Evolutionary conservation across 1,140 invertebrate species (phyloP), one percentile per base, ranked within the genome.

Genomic region (Anadara kagoshimensis): DNA sequence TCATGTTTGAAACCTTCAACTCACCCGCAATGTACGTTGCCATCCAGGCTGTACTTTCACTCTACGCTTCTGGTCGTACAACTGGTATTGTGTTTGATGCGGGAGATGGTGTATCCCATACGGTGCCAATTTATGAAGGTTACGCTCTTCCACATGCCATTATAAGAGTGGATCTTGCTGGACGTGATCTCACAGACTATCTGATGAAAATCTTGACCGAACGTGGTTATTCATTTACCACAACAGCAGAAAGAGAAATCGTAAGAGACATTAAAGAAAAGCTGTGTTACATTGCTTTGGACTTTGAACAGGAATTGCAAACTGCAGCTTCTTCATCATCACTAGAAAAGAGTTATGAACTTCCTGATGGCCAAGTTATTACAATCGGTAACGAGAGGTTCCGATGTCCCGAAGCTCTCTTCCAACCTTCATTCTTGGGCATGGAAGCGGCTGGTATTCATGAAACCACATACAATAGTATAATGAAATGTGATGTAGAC

Each of bases 141-240:
- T 44, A 53, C 26, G 45, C 47, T 62, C 79, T 92, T 18, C 91
- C 92, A 14, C 91, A 92, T 78, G 95, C 95, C 85, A 96, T 96
- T 85, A 92, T 95, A 36, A 94, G 95, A 92, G 88, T 97, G 83
- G 94, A 97, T 89, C 91, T 97, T 87, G 95, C 95, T 83, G 96
- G 96, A 75, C 95, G 96, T 82, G 96, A 97, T 89, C 91, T 98
- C 85, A 98, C 96, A 96, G 92, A 80, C 66, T 96, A 96, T 91
- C 92, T 96, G 79, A 95, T 95, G 94, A 96, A 96, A 91, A 97
- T 98, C 92, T 92, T 98, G 79, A 97, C 95, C 81, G 96, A 98
- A 26, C 66, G 66, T 43, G 96, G 96, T 81, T 97, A 97, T 92
- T 95, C 94, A 22, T 98, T 98, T 93, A 97, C 95, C 84, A 97